These are phyloP conservation scores for Argynnis bischoffii DNA, from an alignment of 2,888 invertebrate species.

Conservation along the genomic window DNA sequence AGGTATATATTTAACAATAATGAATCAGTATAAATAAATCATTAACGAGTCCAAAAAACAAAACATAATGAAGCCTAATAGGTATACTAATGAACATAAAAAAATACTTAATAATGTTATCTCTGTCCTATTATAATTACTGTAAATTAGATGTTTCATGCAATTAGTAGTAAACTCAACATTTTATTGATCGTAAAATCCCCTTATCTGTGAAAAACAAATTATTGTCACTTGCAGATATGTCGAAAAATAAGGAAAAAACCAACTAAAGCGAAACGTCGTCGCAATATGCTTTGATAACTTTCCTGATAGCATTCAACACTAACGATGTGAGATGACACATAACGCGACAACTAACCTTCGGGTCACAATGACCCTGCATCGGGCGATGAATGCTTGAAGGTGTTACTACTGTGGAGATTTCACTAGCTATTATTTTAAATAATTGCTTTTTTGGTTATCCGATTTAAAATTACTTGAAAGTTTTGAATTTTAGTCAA, in stretches of 20 bases:
- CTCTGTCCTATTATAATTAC: neutral
- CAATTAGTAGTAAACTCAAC: conserved; percentile 6
- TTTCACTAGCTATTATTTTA: no score
- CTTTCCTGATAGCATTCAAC: conserved; percentile 33
- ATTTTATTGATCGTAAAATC: conserved; percentile 23
- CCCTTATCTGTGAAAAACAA: conserved; percentile 31
- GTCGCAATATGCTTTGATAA: conserved; percentile 32
- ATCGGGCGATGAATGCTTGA: conserved; percentile 6
- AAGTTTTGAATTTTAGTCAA: no score
- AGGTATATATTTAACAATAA: no score
- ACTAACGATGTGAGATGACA: conserved; percentile 38
- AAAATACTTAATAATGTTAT: neutral
- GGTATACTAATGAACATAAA: neutral
- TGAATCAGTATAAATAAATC: no score
- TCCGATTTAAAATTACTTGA: no score
- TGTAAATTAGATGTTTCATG: neutral
- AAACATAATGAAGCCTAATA: neutral
- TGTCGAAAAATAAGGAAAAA: conserved; percentile 22
- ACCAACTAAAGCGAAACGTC: conserved; percentile 14
- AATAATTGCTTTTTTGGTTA: no score
- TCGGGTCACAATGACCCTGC: conserved; percentile 29
- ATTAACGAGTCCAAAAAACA: no score
- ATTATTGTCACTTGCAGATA: conserved; percentile 12
- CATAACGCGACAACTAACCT: conserved; percentile 30
- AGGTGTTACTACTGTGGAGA: neutral